Evolutionary conservation across 2,888 invertebrate genomes (phyloP).

Genomic region (Apotomis capreana): DNA sequence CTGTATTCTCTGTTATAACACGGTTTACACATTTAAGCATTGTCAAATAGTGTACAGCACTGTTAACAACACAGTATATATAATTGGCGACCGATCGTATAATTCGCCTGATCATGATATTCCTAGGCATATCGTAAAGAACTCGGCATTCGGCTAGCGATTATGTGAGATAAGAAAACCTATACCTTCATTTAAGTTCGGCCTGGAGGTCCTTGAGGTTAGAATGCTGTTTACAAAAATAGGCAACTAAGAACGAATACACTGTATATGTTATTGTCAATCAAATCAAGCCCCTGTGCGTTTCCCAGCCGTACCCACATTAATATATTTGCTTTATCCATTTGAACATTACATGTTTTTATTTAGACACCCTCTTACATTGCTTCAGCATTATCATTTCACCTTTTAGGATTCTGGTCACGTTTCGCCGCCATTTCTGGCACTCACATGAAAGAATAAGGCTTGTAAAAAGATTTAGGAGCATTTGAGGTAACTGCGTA

Average conservation of each 20-base stretch:
- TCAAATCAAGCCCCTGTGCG: too few relatives aligned
- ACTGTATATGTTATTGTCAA: too few relatives aligned
- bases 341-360: background rate
- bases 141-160: too few relatives aligned
- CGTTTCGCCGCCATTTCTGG: conserved; percentile 11
- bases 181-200: too few relatives aligned
- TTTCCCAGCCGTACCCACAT: too few relatives aligned
- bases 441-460: conserved; percentile 12
- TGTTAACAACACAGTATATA: background rate
- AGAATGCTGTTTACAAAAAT: too few relatives aligned
- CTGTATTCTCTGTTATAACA: conserved; percentile 1
- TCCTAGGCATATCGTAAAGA: too few relatives aligned
- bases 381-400: conserved; percentile 7
- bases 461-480: conserved; percentile 12
- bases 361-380: background rate
- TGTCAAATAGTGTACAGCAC: background rate
- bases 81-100: background rate
- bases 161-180: too few relatives aligned
- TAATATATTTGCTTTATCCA: too few relatives aligned
- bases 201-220: too few relatives aligned
- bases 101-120: too few relatives aligned
- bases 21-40: conserved; percentile 18
- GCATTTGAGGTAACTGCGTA: background rate
- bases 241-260: too few relatives aligned
- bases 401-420: conserved; percentile 7